These are phyloP conservation scores for Phrynocephalus forsythii DNA, from an alignment of 2,797 vertebrate species.

Conservation along the genomic window DNA sequence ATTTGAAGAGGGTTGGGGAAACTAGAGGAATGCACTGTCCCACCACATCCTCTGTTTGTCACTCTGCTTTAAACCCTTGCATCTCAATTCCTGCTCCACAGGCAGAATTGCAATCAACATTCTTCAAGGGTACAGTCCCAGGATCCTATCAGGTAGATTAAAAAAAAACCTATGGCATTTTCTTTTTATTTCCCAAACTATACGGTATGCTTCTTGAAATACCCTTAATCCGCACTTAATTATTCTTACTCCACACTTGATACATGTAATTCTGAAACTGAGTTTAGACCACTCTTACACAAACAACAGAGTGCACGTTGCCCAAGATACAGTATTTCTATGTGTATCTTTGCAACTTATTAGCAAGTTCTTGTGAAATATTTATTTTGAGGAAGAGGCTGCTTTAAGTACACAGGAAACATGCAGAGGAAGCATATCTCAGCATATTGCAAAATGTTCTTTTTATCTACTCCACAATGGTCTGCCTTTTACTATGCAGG, in stretches of 20 bases:
- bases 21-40: too few species aligned
- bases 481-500: conserved; percentile 60
- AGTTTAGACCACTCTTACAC: background rate
- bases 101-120: background rate
- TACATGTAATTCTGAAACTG: background rate
- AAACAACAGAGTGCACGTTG: background rate
- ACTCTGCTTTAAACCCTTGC: too few species aligned
- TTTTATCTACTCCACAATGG: conserved; percentile 56
- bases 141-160: background rate
- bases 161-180: too few species aligned
- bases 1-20: too few species aligned
- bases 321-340: too few species aligned
- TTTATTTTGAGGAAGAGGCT: conserved; percentile 54
- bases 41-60: too few species aligned
- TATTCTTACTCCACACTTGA: background rate
- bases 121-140: background rate
- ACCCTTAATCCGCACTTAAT: too few species aligned
- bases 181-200: background rate
- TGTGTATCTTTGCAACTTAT: background rate
- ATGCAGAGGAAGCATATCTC: conserved; percentile 35
- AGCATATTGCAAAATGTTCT: conserved; percentile 38
- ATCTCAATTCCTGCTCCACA: too few species aligned
- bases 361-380: conserved; percentile 52
- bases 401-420: conserved; percentile 57
- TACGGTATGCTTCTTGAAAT: too few species aligned